Evolutionary conservation across 1,140 invertebrate genomes (phyloP), one percentile per base, ranked within the genome.

Genomic region (Cydia fagiglandana): DNA sequence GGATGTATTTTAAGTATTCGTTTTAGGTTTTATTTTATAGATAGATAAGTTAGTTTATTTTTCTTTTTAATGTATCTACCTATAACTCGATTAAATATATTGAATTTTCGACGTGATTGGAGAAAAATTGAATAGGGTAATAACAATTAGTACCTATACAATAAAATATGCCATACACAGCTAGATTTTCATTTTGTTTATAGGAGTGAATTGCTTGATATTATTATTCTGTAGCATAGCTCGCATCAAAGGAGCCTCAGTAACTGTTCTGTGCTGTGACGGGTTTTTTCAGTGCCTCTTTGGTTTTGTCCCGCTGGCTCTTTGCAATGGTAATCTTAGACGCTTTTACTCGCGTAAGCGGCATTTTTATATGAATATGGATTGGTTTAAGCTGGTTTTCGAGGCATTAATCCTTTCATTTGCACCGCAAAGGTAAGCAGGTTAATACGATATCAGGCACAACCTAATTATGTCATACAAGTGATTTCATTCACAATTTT

Each of bases 321-420:
- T 77, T 77, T 77, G 76, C 47, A 77, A 77, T 74, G 56, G 76
- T 77, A 77, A 77, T 77, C 56, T 74, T 30, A 34, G 61, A 74
- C 70, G 70, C 74, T 75, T 30, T 66, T 66, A 13, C 64, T 12
- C 64, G 28, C 64, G 6, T 70, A 70, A 70, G 17, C 66, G 66
- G 30, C 66, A 70, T 70, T 70, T 38, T 70, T 17, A 34, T 68
- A 68, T 70, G 66, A 70, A 70, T 70, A 70, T 70, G 66, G 66
- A 38, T 70, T 4, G 24, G 30, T 15, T 66, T 66, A 34, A 34
- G 30, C 64, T 7, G 13, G 28, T n/a, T 66, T 64, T 34, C 15
- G 9, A 34, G 4, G 28, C 20, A 61, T 61, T 61, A 10, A 24
- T 61, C 20, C 10, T 24, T 61, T 61, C 20, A 61, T 61, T 61